Base-by-base conservation (phyloP, 2,888 invertebrate genomes). In the Drosophila nr. perissopoda region DNA sequence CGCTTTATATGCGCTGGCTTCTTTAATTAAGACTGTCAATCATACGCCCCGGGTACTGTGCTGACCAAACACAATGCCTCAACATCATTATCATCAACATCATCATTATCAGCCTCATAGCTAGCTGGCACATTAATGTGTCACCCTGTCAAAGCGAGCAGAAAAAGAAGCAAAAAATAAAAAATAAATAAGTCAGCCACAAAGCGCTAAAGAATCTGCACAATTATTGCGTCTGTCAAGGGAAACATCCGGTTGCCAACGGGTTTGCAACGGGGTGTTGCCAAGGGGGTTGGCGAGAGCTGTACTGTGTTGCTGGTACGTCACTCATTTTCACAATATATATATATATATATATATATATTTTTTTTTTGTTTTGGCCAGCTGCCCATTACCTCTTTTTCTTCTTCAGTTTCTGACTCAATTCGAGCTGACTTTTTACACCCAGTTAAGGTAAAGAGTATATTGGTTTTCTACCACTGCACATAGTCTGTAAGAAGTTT, bases 1-100 rank as follows among this genome's bases (percentile, higher is more conserved):
- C 62, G 64, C 51, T 67, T 69, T 70, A 54, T 62, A 31, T 69
- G 18, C 48, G 42, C 52, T 53, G 45, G 48, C 49, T 65, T 59
- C 82, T 78, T 78, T 82, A 88, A 84, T 84, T 84, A 86, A 69
- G 73, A 74, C 70, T 73, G 79, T 83, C 84, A 89, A 89, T 85
- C 89, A 86, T 82, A 84, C 82, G 85, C 79, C 25, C 45, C 8
- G 45, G 25, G 45, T 16, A 25, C 13, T 25, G 4, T 16, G 7
- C 27, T 45, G 45, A 25, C 71, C 52, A 73, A 72, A 77, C 69
- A 58, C 57, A 66, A 69, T 64, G 49, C 31, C 18, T 33, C 52
- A 60, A 25, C 64, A 58, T 45, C 38, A 36, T 60, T n/a, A 31
- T 58, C 11, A 60, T 40, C 34, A 49, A 48, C 16, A 25, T 49